A percentile compares a stretch with the other conserved stretches of the same genome.
Conservation (phyloP, 2,888 invertebrate genomes). For the Diachrysia chrysitis region DNA sequence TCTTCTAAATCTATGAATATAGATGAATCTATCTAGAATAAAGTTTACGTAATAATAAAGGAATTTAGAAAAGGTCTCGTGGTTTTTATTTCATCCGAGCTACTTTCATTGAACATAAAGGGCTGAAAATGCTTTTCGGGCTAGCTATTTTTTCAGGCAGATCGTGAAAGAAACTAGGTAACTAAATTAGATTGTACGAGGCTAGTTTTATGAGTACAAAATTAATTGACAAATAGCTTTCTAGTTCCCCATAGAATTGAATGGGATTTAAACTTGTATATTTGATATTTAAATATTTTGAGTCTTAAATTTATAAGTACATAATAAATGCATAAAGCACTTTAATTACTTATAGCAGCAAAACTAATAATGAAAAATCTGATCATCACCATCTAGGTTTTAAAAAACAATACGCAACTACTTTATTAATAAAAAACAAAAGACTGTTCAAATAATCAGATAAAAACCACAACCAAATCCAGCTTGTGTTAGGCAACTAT, state of each 20-base stretch:
- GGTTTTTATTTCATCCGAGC: slow-evolving; percentile 15
- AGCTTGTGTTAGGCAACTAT: slow-evolving; percentile 16
- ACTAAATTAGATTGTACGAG: background rate
- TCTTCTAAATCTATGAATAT: slow-evolving; percentile 21
- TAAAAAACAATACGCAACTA: too few relatives aligned
- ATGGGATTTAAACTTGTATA: too few relatives aligned
- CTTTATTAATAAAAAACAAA: too few relatives aligned
- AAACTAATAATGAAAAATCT: too few relatives aligned
- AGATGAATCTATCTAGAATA: slow-evolving; percentile 23
- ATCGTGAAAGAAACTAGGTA: background rate
- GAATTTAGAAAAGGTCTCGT: slow-evolving; percentile 39
- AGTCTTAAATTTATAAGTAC: too few relatives aligned
- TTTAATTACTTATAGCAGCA: too few relatives aligned
- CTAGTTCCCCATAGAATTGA: too few relatives aligned
- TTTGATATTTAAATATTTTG: too few relatives aligned
- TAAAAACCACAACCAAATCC: background rate
- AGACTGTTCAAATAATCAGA: background rate
- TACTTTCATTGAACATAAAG: background rate
- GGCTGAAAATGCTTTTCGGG: slow-evolving; percentile 17
- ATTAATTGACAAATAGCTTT: background rate
- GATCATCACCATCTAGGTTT: too few relatives aligned
- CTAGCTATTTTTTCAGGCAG: background rate
- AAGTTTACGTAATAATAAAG: slow-evolving; percentile 45
- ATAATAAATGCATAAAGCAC: too few relatives aligned
- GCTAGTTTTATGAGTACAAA: background rate